phyloP scores from a whole-genome alignment of 2,797 vertebrate species.

The Poecile montanus region DNA sequence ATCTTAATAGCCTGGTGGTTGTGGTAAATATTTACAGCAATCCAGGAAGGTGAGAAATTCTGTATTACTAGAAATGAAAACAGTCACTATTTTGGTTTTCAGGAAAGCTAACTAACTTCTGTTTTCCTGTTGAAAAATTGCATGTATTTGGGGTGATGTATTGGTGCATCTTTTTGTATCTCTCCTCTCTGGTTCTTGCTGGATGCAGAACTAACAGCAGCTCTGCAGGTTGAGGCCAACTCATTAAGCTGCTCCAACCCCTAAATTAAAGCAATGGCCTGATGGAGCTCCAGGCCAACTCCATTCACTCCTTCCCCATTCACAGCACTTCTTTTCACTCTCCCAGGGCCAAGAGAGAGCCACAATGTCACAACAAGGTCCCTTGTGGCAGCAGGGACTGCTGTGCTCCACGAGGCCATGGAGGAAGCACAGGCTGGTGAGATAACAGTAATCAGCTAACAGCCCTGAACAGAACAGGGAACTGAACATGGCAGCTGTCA shows the following conservation, averaged over 20 bases:
- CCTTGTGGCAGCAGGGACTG: not conserved
- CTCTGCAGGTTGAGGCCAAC: not conserved
- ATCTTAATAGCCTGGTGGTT: not conserved
- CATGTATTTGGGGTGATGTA: not conserved
- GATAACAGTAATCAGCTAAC: not conserved
- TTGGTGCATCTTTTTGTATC: not conserved
- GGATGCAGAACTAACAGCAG: not conserved
- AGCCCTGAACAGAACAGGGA: not conserved
- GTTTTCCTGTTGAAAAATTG: not conserved
- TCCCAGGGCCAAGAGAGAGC: not conserved
- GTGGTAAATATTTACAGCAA: slow-evolving; percentile 13
- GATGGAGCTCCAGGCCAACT: not conserved
- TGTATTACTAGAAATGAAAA: not conserved
- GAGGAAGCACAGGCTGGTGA: not conserved
- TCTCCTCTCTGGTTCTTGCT: not conserved
- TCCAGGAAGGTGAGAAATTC: not conserved
- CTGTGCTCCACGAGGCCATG: rapidly evolving
- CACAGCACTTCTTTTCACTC: not conserved
- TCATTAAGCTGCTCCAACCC: not conserved
- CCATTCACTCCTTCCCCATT: not conserved
- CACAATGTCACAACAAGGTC: not conserved
- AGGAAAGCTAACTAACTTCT: not conserved
- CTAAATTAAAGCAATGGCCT: not conserved
- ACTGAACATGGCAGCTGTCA: not conserved
- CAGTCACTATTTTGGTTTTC: not conserved